A percentile compares a stretch with the other conserved stretches of the same genome.
These are phyloP conservation scores for Piaya cayana DNA, from an alignment of 2,113 vertebrate species.

Conservation along the genomic window DNA sequence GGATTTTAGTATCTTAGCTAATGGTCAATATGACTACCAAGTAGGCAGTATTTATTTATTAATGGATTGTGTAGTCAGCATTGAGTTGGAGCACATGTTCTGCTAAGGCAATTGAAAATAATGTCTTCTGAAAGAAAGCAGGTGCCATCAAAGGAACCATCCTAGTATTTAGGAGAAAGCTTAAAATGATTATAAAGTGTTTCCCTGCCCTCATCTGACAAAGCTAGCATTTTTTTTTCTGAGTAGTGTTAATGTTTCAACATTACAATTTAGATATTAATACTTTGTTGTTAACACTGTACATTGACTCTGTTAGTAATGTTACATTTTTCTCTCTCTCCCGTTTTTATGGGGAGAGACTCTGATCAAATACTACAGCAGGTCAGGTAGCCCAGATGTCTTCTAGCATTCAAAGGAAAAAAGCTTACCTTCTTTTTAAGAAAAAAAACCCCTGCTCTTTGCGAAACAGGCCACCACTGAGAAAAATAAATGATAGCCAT, in stretches of 20 bases:
- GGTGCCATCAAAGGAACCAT: slow-evolving; percentile 31
- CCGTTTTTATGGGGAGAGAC: slow-evolving; percentile 1
- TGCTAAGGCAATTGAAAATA: slow-evolving; percentile 34
- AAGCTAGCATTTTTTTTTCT: not conserved
- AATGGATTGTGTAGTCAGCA: slow-evolving; percentile 46
- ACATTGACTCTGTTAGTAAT: not conserved
- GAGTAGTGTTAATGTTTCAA: slow-evolving; percentile 49
- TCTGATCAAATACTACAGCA: not conserved
- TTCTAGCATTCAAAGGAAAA: not conserved
- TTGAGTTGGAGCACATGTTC: slow-evolving; percentile 39
- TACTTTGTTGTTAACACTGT: slow-evolving; percentile 17
- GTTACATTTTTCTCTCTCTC: not conserved
- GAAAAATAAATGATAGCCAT: not conserved
- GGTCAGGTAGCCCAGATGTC: not conserved
- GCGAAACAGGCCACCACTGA: not conserved
- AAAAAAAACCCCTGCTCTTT: no score
- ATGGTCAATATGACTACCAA: slow-evolving; percentile 56
- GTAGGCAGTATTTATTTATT: slow-evolving; percentile 38
- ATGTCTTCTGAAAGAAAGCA: slow-evolving; percentile 49
- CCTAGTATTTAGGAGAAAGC: not conserved
- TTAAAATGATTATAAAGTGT: slow-evolving; percentile 54
- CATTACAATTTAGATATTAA: slow-evolving; percentile 30
- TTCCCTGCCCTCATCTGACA: slow-evolving; percentile 21
- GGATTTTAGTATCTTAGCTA: slow-evolving; percentile 46
- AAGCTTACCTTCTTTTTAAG: not conserved